Conservation (phyloP, 2,797 vertebrate species). For the Acridotheres tristis region DNA sequence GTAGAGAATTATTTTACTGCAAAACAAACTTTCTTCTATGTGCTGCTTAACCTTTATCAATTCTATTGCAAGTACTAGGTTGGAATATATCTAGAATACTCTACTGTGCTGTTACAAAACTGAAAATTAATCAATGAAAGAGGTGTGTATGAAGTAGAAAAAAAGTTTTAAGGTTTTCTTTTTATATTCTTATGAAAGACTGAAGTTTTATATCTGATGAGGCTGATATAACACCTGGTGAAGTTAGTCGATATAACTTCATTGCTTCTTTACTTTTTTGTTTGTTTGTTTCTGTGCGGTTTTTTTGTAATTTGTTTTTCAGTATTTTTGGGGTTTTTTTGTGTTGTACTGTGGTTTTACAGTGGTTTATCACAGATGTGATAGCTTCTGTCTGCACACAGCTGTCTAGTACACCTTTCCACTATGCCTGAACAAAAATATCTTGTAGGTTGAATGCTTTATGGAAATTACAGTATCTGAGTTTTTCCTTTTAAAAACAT, state of each 20-base stretch:
- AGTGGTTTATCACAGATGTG: not conserved
- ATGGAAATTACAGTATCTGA: constrained; percentile 22
- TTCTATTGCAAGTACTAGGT: not conserved
- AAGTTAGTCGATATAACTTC: not conserved
- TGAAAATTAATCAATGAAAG: not conserved
- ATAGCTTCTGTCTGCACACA: not conserved
- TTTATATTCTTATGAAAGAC: not conserved
- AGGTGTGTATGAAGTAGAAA: not conserved
- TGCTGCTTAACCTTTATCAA: not conserved
- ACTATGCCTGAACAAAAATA: constrained; percentile 4
- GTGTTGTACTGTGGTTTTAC: not conserved
- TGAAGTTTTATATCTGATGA: not conserved
- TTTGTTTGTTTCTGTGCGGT: not conserved
- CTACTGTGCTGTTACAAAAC: not conserved
- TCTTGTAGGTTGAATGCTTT: constrained; percentile 37
- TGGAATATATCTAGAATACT: not conserved
- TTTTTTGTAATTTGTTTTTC: not conserved
- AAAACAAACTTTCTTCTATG: not conserved
- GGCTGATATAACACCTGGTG: not conserved
- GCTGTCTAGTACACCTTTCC: not conserved
- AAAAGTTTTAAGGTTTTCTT: not conserved
- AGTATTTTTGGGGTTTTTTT: not conserved
- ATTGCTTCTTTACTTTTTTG: not conserved
- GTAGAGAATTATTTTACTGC: not conserved
- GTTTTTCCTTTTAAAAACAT: not conserved